Percentiles rank a stretch among this genome's conserved stretches.
Evolutionary conservation across 2,797 vertebrate genomes (phyloP).

Genomic region (Sebastes variabilis): DNA sequence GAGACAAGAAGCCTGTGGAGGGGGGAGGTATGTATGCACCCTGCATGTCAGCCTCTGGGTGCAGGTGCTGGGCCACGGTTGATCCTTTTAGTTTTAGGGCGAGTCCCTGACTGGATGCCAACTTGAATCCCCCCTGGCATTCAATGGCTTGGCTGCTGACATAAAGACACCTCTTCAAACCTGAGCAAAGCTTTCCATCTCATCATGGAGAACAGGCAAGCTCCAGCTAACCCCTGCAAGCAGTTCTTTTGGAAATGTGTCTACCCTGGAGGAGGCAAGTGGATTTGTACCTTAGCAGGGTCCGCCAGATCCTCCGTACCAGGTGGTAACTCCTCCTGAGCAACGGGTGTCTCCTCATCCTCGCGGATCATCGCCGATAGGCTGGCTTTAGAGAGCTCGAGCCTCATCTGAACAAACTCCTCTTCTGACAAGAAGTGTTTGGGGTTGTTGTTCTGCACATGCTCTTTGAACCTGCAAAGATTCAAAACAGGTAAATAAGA

Average conservation of each 20-base stretch:
- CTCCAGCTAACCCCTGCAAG: conserved; percentile 64
- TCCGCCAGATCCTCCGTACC: conserved; percentile 94
- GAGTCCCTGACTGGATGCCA: conserved; percentile 82
- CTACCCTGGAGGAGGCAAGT: neutral
- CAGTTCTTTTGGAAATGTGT: conserved; percentile 29
- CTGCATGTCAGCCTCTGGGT: conserved; percentile 80
- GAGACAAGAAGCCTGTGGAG: conserved; percentile 80
- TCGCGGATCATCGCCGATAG: conserved; percentile 77
- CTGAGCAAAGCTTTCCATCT: conserved; percentile 68
- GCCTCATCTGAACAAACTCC: conserved; percentile 93
- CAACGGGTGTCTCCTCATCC: conserved; percentile 75
- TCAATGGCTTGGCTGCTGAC: conserved; percentile 83
- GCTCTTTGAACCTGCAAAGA: conserved; percentile 92
- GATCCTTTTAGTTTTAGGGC: conserved; percentile 74
- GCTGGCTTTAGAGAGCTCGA: conserved; percentile 90
- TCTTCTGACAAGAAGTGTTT: conserved; percentile 93
- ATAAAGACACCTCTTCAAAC: conserved; percentile 86
- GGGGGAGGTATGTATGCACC: conserved; percentile 77
- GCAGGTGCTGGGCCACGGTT: conserved; percentile 73
- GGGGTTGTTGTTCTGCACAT: conserved; percentile 94
- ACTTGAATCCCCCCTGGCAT: conserved; percentile 80
- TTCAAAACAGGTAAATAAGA: neutral
- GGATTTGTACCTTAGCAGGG: conserved; percentile 91
- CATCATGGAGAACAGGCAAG: conserved; percentile 72
- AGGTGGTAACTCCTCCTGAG: conserved; percentile 87